Base-by-base conservation (phyloP, 2,888 invertebrate genomes). In the Cremastobaeus sp. region DNA sequence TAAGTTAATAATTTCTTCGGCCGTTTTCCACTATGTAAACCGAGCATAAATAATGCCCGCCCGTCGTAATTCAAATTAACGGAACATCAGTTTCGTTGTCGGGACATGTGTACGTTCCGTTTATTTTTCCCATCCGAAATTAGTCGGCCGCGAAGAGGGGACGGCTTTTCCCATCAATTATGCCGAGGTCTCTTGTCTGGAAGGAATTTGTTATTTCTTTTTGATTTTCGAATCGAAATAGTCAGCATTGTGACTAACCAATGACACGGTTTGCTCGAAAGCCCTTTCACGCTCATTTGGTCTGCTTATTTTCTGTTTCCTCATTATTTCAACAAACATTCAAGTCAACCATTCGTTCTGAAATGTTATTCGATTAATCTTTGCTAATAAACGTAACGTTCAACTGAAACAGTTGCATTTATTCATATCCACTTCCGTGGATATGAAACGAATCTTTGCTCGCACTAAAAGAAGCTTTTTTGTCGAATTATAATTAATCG, bases 101-200 rank as follows among this genome's bases (percentile, higher is more conserved):
- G 8, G 30, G 30, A 60, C 69, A 60, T 60, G 59, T 66, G 66
- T 66, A 66, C 57, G 47, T 37, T 57, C 48, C 39, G 66, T 66
- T 66, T 57, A 57, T 66, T 57, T 57, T 66, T 65, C 66, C 41
- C 50, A 57, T 54, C 48, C 57, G 32, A 55, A 66, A 57, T 66
- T 66, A 66, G 48, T 18, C 47, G 25, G 15, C 14, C 9, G 35
- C 12, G 6, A 34, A 32, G 17, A 54, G 17, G 55, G 52, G 39
- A 35, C 12, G 37, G 17, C 28, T 50, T 48, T 48, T 11, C 25
- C 48, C 50, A 62, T 62, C 30, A 50, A 50, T 62, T 62, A 50
- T 34, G n/a, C 12, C 28, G 8, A 2, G 8, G 30, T 28, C 37
- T 28, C 35, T 47, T 9, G 37, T 37, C 25, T 28, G 18, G 25